phyloP scores from a whole-genome alignment of 2,888 invertebrate species.

The Sinodicranocentrus sp. region DNA sequence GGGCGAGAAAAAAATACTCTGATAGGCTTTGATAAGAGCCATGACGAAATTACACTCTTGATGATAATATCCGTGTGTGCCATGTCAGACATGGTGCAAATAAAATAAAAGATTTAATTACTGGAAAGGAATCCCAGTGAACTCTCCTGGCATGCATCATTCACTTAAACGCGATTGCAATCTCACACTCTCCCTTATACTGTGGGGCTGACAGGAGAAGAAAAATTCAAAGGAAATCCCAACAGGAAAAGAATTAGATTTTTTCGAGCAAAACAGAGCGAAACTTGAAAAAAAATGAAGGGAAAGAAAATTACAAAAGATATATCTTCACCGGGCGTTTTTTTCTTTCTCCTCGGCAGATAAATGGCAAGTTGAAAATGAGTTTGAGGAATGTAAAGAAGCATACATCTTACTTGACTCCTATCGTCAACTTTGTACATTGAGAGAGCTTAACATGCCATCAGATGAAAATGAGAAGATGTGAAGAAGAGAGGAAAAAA shows the following conservation, averaged over 20 bases:
- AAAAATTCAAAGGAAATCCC: not conserved
- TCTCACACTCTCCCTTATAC: no score
- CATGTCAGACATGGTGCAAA: slow-evolving; percentile 27
- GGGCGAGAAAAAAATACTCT: not conserved
- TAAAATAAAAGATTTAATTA: slow-evolving; percentile 47
- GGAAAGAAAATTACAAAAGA: slow-evolving; percentile 11
- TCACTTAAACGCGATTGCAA: slow-evolving; percentile 1
- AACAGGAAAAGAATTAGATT: not conserved
- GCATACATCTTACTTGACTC: slow-evolving; percentile 6
- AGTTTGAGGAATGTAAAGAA: slow-evolving; percentile 17
- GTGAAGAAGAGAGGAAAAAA: slow-evolving; percentile 5
- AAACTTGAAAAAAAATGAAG: not conserved
- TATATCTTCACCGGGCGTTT: slow-evolving; percentile 8
- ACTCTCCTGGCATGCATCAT: slow-evolving; percentile 13
- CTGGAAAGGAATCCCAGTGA: slow-evolving; percentile 31
- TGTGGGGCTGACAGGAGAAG: no score
- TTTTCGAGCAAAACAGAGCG: not conserved
- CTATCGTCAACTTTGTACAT: slow-evolving; percentile 24
- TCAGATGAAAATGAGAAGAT: not conserved
- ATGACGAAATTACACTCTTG: slow-evolving; percentile 26
- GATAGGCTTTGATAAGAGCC: slow-evolving; percentile 7
- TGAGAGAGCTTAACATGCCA: not conserved
- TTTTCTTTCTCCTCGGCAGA: slow-evolving; percentile 37
- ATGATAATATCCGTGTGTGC: slow-evolving; percentile 19
- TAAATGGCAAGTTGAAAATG: slow-evolving; percentile 42